Base-by-base conservation (phyloP, 2,113 vertebrate species). In the Odocoileus virginianus region DNA sequence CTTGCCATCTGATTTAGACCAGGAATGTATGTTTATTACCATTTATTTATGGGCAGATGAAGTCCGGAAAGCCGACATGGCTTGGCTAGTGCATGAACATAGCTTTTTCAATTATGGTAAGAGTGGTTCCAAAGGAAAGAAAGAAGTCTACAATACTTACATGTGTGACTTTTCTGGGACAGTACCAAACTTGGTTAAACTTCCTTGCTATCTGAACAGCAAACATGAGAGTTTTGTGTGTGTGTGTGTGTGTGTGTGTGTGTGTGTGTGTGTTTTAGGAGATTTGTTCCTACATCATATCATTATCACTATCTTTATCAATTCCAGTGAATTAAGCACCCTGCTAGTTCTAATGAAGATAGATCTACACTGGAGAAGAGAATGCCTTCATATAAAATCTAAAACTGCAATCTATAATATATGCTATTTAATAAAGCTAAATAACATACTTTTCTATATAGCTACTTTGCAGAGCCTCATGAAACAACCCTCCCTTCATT, bases 341-440 rank as follows among this genome's bases (percentile, higher is more conserved):
- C 54, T 13, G 67, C 0, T 54, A 90, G 55, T 91, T 87, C 74
- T 96, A 97, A 94, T 96, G 90, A 97, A 91, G 19, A 90, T 85
- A 84, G 81, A 95, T 95, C 92, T 98, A 93, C 7, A 94, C 12
- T 45, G 30, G 1, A 92, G 52, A 97, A 96, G 96, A 98, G 76
- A 97, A 52, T 14, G n/a, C 86, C 2, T 87, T 86, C 27, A 23
- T 94, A 96, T 95, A 93, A 95, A 94, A 92, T 6, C 5, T 19
- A 64, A 96, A 92, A 11, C 2, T 92, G 43, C 2, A 81, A 47
- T 50, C 60, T 50, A 36, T 45, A 94, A 87, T 91, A 4, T 8
- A n/a, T 74, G 58, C n/a, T 90, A 23, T 25, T 98, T 96, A 96
- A 96, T 14, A 52, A 43, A 27, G 47, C 23, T 96, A 94, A 97